Evolutionary conservation across 1,140 invertebrate species (phyloP).

Genomic region (Aphis gossypii): DNA sequence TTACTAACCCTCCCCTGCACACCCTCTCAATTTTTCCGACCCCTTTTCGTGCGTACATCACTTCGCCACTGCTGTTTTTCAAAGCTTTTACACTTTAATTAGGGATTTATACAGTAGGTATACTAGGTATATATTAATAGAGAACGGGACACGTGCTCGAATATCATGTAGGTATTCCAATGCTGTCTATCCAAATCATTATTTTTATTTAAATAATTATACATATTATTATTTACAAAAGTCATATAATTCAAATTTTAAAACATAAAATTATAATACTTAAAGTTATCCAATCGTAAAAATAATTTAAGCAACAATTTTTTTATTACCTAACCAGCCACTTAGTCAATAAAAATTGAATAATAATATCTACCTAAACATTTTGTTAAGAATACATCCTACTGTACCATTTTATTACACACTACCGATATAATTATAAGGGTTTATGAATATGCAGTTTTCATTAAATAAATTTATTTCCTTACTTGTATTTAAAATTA

Average conservation of each 20-base stretch:
- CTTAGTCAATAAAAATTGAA: neutral
- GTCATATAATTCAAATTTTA: neutral
- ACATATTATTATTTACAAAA: too few relatives aligned
- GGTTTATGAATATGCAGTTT: too few relatives aligned
- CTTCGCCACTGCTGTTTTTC: neutral
- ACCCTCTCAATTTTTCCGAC: neutral
- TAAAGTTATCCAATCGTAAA: too few relatives aligned
- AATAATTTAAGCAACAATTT: neutral
- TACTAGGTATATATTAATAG: neutral
- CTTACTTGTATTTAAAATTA: too few relatives aligned
- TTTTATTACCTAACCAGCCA: neutral
- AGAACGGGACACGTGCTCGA: neutral
- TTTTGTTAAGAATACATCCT: too few relatives aligned
- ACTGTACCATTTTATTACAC: too few relatives aligned
- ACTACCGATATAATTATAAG: too few relatives aligned
- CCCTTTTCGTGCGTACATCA: neutral
- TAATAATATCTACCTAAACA: neutral
- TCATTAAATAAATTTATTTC: too few relatives aligned
- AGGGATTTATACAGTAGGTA: neutral
- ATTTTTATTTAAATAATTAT: too few relatives aligned
- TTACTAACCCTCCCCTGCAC: neutral
- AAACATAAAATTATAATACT: neutral
- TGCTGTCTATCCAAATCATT: neutral
- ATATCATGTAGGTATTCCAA: neutral
- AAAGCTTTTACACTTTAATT: slow-evolving; percentile 27